phyloP scores from a whole-genome alignment of 2,113 vertebrate genomes.

The Eudyptes chrysolophus region DNA sequence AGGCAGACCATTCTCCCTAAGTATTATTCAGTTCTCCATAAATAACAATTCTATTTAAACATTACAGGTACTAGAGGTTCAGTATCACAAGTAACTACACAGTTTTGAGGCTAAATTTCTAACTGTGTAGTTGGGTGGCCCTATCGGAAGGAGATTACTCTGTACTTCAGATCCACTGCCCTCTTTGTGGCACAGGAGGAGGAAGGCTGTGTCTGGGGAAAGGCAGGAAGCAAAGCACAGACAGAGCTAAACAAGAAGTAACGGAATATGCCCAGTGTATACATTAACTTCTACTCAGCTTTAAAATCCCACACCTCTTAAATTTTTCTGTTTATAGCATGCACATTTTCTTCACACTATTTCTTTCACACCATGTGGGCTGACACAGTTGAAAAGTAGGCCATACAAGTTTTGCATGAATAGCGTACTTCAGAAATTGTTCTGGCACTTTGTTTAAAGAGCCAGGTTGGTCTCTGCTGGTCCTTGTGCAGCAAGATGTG shows the following conservation, averaged over 20 bases:
- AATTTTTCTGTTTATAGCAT: not conserved
- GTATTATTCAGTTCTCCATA: not conserved
- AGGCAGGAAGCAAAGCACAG: not conserved
- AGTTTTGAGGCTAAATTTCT: not conserved
- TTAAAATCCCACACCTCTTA: not conserved
- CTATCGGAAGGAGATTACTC: not conserved
- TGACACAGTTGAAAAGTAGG: conserved; percentile 17
- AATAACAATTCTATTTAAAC: not conserved
- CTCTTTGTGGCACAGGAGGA: not conserved
- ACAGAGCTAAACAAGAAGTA: not conserved
- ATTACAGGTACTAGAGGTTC: not conserved
- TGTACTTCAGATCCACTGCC: not conserved
- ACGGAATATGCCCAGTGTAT: not conserved
- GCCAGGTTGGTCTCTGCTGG: not conserved
- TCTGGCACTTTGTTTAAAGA: not conserved
- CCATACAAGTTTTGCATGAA: not conserved
- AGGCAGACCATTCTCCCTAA: not conserved
- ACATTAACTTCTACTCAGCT: not conserved
- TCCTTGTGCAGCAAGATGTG: not conserved
- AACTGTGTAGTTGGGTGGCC: not conserved
- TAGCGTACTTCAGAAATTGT: not conserved
- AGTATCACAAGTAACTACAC: not conserved
- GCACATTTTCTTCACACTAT: not conserved
- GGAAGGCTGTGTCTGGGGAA: not conserved
- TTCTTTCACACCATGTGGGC: not conserved